phyloP scores from a whole-genome alignment of 2,888 invertebrate species.

The Campoplex capitator region DNA sequence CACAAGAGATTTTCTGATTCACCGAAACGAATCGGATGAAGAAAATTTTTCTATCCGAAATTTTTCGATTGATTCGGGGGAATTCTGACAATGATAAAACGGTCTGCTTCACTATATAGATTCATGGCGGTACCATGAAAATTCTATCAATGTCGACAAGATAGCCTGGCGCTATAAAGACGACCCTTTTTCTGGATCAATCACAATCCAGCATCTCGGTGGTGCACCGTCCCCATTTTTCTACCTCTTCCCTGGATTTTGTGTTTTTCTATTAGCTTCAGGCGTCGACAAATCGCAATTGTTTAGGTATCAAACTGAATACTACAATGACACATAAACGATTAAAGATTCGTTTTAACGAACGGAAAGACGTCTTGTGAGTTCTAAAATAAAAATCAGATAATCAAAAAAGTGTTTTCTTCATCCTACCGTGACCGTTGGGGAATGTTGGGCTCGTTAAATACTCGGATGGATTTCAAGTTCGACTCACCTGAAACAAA shows the following conservation, averaged over 20 bases:
- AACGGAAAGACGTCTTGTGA: not conserved
- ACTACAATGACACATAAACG: not conserved
- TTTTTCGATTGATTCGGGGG: not conserved
- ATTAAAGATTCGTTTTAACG: not conserved
- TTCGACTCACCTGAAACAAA: slow-evolving; percentile 65
- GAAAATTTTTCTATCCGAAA: not conserved
- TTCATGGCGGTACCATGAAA: slow-evolving; percentile 34
- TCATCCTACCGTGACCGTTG: slow-evolving; percentile 38
- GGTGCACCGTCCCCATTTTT: slow-evolving; percentile 10
- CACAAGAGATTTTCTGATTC: not conserved
- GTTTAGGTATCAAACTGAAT: slow-evolving; percentile 21
- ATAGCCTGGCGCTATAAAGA: not conserved
- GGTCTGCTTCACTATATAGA: not conserved
- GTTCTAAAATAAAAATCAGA: not conserved
- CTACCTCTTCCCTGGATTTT: slow-evolving; percentile 6
- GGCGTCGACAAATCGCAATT: slow-evolving; percentile 41
- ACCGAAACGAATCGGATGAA: not conserved
- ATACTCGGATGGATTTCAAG: not conserved
- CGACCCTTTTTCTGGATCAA: slow-evolving; percentile 35
- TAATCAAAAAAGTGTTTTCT: not conserved
- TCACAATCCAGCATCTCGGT: slow-evolving; percentile 33
- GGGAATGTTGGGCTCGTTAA: not conserved
- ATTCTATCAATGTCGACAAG: slow-evolving; percentile 25
- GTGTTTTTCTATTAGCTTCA: slow-evolving; percentile 30
- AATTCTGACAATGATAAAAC: slow-evolving; percentile 14